These are phyloP conservation scores for Acanthaster planci DNA, from an alignment of 35 echinoderm and acorn worm species.

Conservation along the genomic window DNA sequence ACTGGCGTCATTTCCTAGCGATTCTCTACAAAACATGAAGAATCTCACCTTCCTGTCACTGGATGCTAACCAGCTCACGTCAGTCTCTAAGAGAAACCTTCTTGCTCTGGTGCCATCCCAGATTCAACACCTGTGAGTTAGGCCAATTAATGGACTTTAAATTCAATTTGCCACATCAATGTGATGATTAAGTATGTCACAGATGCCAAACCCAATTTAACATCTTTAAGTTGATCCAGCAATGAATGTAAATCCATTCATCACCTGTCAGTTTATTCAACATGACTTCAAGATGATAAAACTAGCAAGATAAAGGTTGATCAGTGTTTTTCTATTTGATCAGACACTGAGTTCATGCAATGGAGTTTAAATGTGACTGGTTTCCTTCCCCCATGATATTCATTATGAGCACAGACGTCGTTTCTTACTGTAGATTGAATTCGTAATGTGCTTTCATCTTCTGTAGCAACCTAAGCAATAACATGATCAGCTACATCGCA, in stretches of 20 bases:
- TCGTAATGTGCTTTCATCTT: conserved; percentile 31
- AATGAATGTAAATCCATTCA: no score
- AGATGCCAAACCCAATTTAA: no score
- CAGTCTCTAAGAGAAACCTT: conserved; percentile 78
- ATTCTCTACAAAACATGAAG: conserved; percentile 74
- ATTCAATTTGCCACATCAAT: not conserved
- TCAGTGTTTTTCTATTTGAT: no score
- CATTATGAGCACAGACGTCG: no score
- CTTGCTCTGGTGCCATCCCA: conserved; percentile 28
- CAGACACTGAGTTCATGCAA: no score
- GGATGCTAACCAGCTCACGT: conserved; percentile 71
- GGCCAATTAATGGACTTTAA: not conserved
- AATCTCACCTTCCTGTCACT: conserved; percentile 77
- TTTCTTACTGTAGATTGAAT: no score
- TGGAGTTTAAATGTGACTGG: no score
- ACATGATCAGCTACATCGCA: conserved; percentile 69
- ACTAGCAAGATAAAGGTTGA: no score
- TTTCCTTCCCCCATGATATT: no score
- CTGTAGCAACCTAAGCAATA: conserved; percentile 86
- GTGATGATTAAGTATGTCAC: not conserved
- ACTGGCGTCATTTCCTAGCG: conserved; percentile 66
- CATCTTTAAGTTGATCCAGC: not conserved
- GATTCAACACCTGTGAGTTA: conserved; percentile 85
- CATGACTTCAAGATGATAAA: no score
- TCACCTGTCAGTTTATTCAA: not conserved